Evolutionary conservation across 2,888 invertebrate species (phyloP).

Genomic region (Bruchidius siliquastri): DNA sequence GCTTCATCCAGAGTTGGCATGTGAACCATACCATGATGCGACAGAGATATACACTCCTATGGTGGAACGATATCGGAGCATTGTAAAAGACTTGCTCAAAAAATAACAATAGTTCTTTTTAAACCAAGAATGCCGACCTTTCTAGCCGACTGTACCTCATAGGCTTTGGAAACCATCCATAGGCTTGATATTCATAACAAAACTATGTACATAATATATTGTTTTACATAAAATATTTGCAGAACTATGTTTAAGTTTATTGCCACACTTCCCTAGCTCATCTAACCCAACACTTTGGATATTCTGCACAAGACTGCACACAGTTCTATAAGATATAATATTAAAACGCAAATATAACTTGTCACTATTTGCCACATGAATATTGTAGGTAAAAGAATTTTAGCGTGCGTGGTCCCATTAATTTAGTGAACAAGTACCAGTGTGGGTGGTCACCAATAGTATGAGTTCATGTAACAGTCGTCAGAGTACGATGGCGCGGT

Average conservation of each 20-base stretch:
- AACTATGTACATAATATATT: neutral
- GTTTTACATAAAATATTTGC: neutral
- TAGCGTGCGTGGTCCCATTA: neutral
- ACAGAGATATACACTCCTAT: constrained; percentile 69
- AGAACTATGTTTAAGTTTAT: neutral
- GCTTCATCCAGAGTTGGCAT: constrained; percentile 55
- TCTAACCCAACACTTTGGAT: too few relatives aligned
- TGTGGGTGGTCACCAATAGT: neutral
- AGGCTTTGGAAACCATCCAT: neutral
- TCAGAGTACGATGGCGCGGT: neutral
- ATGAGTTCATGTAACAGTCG: neutral
- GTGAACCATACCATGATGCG: constrained; percentile 71
- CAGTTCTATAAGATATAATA: too few relatives aligned
- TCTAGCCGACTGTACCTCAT: neutral
- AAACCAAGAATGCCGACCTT: neutral
- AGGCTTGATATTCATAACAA: neutral
- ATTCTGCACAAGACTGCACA: too few relatives aligned
- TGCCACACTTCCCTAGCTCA: too few relatives aligned
- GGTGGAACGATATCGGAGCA: constrained; percentile 62
- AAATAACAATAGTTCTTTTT: neutral
- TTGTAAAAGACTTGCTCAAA: constrained; percentile 31
- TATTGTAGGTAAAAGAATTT: too few relatives aligned
- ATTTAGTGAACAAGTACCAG: neutral
- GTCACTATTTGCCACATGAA: too few relatives aligned
- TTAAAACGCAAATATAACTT: too few relatives aligned